Evolutionary conservation across 1,140 invertebrate species (phyloP), one percentile per base, ranked within the genome.

Genomic region (Zaprionus camerounensis): DNA sequence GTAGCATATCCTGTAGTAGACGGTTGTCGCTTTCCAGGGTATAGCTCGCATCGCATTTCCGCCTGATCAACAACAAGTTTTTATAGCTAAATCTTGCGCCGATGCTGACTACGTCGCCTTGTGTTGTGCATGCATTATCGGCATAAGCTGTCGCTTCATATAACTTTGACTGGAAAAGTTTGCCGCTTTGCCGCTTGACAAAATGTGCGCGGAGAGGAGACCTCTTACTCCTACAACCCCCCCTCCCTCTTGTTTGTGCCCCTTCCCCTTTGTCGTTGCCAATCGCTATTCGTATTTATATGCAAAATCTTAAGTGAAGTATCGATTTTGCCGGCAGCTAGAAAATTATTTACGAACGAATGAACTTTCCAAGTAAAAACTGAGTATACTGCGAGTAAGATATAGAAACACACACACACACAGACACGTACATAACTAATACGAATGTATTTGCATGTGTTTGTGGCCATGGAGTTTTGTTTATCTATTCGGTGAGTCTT

Each of bases 271-370:
- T 28, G 3, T 20, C 22, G 51, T 26, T 28, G 5, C 53, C 53
- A 56, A 56, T 20, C 65, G 34, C 17, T 46, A 38, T 51, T 58
- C 71, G 69, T 76, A 68, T 63, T 67, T 80, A 61, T 71, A 88
- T 90, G 81, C 85, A 88, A 88, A 88, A 88, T 90, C 84, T 88
- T 88, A 79, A 76, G 63, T 72, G 70, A 88, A 88, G 84, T 90
- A 88, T 88, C 84, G 84, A 88, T 88, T 88, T 90, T 81, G 84
- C 84, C 81, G 46, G 36, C 22, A 74, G 84, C 84, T 84, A 76
- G 41, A 90, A 81, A 81, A 88, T 88, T 88, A 88, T 90, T 88
- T 84, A 88, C 84, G 88, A 90, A 79, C 81, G 84, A 90, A 78
- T 88, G 71, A 88, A 88, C 84, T 88, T 88, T 81, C 38, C 31